phyloP scores from a whole-genome alignment of 2,888 invertebrate genomes.

The Empis stercorea region DNA sequence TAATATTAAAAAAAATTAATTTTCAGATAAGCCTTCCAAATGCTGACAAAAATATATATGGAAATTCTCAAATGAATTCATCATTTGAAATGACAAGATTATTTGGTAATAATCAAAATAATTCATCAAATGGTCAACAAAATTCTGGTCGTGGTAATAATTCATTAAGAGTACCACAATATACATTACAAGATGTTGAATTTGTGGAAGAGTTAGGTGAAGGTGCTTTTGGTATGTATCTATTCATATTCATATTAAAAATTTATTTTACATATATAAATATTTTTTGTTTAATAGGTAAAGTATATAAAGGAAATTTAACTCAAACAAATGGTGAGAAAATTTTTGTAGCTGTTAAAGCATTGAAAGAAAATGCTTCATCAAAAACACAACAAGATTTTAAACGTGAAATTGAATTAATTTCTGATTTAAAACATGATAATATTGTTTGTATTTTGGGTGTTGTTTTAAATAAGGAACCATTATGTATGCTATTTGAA shows the following conservation, averaged over 20 bases:
- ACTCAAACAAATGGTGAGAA: constrained; percentile 51
- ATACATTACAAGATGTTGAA: constrained; percentile 68
- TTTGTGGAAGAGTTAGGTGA: constrained; percentile 88
- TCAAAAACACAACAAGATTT: constrained; percentile 87
- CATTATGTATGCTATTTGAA: constrained; percentile 93
- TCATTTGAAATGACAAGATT: constrained; percentile 77
- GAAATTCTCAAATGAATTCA: constrained; percentile 60
- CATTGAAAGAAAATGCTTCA: constrained; percentile 83
- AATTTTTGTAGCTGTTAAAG: constrained; percentile 83
- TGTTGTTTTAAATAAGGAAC: constrained; percentile 77
- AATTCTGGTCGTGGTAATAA: constrained; percentile 18
- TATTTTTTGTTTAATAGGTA: constrained; percentile 33
- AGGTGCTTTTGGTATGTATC: constrained; percentile 71
- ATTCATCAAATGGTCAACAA: constrained; percentile 37
- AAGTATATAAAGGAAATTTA: constrained; percentile 90
- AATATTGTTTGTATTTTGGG: constrained; percentile 93
- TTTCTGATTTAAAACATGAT: constrained; percentile 87
- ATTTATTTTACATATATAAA: no score
- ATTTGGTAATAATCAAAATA: constrained; percentile 36
- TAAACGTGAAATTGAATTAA: constrained; percentile 83
- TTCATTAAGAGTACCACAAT: constrained; percentile 63
- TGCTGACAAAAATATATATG: constrained; percentile 70
- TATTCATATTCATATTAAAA: neutral
- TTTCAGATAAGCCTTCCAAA: constrained; percentile 50
- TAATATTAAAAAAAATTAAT: neutral